These are phyloP conservation scores for Eurytoma californica DNA, from an alignment of 2,888 invertebrate species.

Conservation along the genomic window DNA sequence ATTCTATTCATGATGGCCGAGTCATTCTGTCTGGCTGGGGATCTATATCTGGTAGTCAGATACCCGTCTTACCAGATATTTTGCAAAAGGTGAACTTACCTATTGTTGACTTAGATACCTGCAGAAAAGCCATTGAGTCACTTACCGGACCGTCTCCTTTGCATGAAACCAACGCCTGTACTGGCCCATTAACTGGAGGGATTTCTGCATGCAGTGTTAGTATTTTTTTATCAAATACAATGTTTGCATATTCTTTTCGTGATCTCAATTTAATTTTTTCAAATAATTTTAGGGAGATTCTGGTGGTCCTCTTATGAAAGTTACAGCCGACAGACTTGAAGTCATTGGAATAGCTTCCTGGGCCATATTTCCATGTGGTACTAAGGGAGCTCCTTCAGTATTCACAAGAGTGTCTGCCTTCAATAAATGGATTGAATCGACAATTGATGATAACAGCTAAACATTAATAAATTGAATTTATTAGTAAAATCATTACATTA, in stretches of 20 bases:
- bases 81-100: constrained; percentile 68
- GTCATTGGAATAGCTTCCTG: constrained; percentile 79
- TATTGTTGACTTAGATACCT: constrained; percentile 62
- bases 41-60: constrained; percentile 63
- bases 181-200: constrained; percentile 60
- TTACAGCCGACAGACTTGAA: constrained; percentile 79
- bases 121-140: constrained; percentile 60
- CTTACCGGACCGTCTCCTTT: constrained; percentile 60
- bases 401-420: constrained; percentile 74
- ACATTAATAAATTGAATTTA: background rate
- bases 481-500: background rate
- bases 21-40: constrained; percentile 76
- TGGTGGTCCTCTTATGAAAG: constrained; percentile 77
- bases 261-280: too few species aligned
- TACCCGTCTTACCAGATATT: constrained; percentile 61
- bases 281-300: constrained; percentile 75
- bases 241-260: constrained; percentile 42
- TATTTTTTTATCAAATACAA: background rate
- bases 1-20: constrained; percentile 63
- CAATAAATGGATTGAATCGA: constrained; percentile 70
- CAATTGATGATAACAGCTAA: background rate
- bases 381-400: constrained; percentile 72
- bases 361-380: constrained; percentile 74
- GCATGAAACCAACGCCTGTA: constrained; percentile 63
- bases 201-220: constrained; percentile 62